These are phyloP conservation scores for Melanotaenia nigrans DNA, from an alignment of 2,797 vertebrate genomes.

Conservation along the genomic window DNA sequence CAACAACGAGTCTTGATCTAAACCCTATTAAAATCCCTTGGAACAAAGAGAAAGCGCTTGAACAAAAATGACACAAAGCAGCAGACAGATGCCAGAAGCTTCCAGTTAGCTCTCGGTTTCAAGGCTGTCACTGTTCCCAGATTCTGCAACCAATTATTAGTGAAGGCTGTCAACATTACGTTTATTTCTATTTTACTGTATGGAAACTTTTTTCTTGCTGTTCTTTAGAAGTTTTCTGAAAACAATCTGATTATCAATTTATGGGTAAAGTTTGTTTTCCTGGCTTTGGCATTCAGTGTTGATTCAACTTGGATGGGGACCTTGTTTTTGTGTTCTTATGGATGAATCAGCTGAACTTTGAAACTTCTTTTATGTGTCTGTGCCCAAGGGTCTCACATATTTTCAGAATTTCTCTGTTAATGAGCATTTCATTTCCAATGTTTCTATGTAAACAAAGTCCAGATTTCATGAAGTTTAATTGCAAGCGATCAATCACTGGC, in stretches of 20 bases:
- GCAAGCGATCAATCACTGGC: conserved; percentile 13
- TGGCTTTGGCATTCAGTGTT: background rate
- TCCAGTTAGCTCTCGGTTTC: background rate
- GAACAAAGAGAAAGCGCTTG: background rate
- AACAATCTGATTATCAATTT: background rate
- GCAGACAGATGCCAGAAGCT: conserved; percentile 2
- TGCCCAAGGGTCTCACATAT: background rate
- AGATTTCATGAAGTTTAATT: conserved; percentile 23
- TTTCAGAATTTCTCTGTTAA: background rate
- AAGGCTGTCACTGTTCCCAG: background rate
- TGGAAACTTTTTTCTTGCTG: background rate
- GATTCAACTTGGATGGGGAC: background rate
- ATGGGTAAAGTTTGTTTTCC: background rate
- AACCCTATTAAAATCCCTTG: background rate
- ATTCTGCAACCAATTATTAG: background rate
- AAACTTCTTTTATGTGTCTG: background rate
- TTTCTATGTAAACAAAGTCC: conserved; percentile 18
- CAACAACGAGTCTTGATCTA: background rate
- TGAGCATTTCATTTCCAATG: background rate
- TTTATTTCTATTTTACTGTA: background rate
- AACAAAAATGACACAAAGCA: background rate
- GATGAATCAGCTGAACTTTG: background rate
- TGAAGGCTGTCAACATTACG: background rate
- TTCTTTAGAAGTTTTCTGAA: background rate
- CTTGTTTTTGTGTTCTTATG: background rate